These are phyloP conservation scores for Galerucella pusilla DNA, from an alignment of 2,888 invertebrate genomes.

Conservation along the genomic window DNA sequence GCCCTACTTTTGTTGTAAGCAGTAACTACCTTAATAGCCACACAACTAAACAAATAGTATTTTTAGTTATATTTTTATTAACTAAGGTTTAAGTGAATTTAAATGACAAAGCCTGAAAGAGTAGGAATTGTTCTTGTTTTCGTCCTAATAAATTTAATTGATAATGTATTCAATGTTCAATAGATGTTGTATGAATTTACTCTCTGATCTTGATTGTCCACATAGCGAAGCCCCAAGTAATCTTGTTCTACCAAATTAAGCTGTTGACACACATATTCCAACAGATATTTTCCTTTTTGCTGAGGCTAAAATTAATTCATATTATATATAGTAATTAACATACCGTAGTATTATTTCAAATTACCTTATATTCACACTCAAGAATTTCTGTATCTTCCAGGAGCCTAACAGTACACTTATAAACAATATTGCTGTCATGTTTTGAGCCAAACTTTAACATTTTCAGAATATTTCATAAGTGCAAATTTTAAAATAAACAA, in stretches of 20 bases:
- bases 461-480: slow-evolving; percentile 33
- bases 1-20: not conserved
- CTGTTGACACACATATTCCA: slow-evolving; percentile 91
- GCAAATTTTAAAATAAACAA: slow-evolving; percentile 27
- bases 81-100: no score
- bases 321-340: slow-evolving; percentile 19
- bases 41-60: no score
- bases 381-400: slow-evolving; percentile 91
- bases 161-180: not conserved
- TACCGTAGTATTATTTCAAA: slow-evolving; percentile 27
- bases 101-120: no score
- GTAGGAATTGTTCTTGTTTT: no score
- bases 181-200: slow-evolving; percentile 65
- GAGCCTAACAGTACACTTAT: slow-evolving; percentile 88
- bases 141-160: not conserved
- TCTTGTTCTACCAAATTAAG: slow-evolving; percentile 92
- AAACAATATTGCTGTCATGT: slow-evolving; percentile 81
- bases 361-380: slow-evolving; percentile 92
- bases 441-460: slow-evolving; percentile 68
- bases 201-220: slow-evolving; percentile 88
- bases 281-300: slow-evolving; percentile 88
- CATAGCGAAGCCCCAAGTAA: slow-evolving; percentile 93
- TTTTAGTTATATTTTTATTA: no score
- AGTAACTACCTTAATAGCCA: not conserved
- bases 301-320: slow-evolving; percentile 74